Evolutionary conservation across 2,797 vertebrate species (phyloP).

Genomic region (Pagetopsis macropterus): DNA sequence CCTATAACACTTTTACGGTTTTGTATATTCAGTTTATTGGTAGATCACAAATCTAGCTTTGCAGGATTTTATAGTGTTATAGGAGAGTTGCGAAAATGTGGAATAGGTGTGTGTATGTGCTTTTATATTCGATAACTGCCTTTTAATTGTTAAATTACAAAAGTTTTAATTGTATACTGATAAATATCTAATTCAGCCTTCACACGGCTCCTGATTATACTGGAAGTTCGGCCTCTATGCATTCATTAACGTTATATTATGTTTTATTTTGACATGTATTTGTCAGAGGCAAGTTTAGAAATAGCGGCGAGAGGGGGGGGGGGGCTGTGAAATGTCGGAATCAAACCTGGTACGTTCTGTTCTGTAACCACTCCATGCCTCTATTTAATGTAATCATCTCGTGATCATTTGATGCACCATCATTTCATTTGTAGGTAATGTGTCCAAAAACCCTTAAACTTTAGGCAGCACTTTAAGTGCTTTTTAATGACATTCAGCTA

Average conservation of each 20-base stretch:
- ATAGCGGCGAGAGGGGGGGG: no score
- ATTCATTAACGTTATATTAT: neutral
- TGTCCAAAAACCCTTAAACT: conserved; percentile 12
- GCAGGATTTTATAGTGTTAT: conserved; percentile 38
- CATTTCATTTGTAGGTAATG: conserved; percentile 13
- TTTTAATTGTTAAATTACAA: conserved; percentile 39
- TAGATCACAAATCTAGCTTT: conserved; percentile 45
- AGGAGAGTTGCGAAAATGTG: conserved; percentile 13
- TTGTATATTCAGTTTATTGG: conserved; percentile 25
- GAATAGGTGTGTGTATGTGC: conserved; percentile 22
- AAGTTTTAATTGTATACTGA: conserved; percentile 34
- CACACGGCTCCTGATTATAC: conserved; percentile 39
- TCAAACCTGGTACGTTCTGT: no score
- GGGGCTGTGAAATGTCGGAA: no score
- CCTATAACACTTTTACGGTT: conserved; percentile 11
- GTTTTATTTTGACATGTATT: no score
- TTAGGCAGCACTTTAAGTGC: conserved; percentile 12
- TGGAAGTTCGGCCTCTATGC: conserved; percentile 33
- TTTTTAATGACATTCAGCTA: conserved; percentile 26
- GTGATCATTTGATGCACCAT: conserved; percentile 19
- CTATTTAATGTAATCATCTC: conserved; percentile 31
- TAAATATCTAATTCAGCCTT: conserved; percentile 30
- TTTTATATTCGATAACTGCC: conserved; percentile 40
- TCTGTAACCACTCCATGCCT: neutral
- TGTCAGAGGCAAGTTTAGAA: no score